These are phyloP conservation scores for Neoscelio sp. DNA, from an alignment of 2,888 invertebrate species.

Conservation along the genomic window DNA sequence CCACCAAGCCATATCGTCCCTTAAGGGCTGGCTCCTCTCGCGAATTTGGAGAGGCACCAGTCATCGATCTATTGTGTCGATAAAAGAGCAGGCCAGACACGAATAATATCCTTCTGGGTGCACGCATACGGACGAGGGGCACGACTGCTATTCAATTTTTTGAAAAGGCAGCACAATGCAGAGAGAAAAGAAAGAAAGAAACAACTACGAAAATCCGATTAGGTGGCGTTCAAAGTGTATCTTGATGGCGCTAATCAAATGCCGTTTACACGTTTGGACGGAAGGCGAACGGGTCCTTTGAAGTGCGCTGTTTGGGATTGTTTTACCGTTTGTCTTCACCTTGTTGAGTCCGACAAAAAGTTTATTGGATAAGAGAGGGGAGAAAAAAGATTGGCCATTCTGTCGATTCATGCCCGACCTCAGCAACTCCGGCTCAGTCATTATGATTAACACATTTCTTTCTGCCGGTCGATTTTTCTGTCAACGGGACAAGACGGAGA, in stretches of 20 bases:
- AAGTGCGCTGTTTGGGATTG: constrained; percentile 25
- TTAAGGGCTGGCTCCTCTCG: constrained; percentile 68
- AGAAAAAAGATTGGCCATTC: neutral
- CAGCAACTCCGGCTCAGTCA: constrained; percentile 28
- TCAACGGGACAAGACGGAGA: constrained; percentile 19
- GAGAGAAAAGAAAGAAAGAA: constrained; percentile 1
- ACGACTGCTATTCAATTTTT: too few species aligned
- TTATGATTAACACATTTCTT: constrained; percentile 56
- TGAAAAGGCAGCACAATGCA: neutral
- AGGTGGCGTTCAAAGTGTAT: constrained; percentile 19
- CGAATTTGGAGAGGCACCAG: constrained; percentile 57
- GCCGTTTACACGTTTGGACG: constrained; percentile 21
- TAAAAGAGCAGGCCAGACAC: constrained; percentile 72
- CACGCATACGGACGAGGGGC: neutral
- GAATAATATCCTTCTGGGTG: constrained; percentile 52
- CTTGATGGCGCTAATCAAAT: constrained; percentile 38
- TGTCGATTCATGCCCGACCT: constrained; percentile 44
- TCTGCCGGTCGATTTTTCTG: constrained; percentile 34
- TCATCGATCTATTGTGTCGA: constrained; percentile 72
- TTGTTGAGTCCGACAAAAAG: constrained; percentile 51
- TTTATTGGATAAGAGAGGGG: constrained; percentile 2
- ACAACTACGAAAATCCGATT: constrained; percentile 13
- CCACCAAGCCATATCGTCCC: constrained; percentile 66
- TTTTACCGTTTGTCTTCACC: constrained; percentile 59
- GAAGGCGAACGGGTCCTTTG: neutral